phyloP scores from a whole-genome alignment of 2,113 vertebrate species.

The Prinia subflava region DNA sequence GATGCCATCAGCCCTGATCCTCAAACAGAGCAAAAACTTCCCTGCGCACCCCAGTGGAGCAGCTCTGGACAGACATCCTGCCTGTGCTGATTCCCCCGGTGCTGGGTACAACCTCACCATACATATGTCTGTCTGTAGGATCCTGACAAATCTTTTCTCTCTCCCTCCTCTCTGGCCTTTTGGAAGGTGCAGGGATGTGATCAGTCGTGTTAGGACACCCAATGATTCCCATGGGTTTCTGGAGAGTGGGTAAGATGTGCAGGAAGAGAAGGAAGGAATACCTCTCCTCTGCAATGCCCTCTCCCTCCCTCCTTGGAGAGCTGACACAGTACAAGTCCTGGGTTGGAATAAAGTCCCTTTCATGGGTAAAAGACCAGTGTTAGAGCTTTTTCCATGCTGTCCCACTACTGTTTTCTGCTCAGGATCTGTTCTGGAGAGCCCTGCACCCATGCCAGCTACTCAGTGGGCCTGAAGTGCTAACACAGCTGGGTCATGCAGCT shows the following conservation, averaged over 20 bases:
- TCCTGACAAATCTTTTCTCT: not conserved
- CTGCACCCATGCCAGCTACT: not conserved
- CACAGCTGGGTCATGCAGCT: not conserved
- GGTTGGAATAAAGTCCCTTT: not conserved
- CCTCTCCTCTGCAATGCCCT: not conserved
- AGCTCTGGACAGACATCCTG: slow-evolving; percentile 6
- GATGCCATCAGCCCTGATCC: slow-evolving; percentile 58
- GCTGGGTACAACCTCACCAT: not conserved
- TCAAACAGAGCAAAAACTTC: slow-evolving; percentile 72
- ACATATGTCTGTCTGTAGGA: slow-evolving; percentile 1
- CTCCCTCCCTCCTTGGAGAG: not conserved
- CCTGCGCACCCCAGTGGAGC: slow-evolving; percentile 43
- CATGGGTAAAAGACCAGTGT: no score
- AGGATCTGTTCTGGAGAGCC: not conserved
- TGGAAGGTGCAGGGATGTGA: not conserved
- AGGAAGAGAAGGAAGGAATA: not conserved
- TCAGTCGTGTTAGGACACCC: not conserved
- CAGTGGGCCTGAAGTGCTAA: not conserved
- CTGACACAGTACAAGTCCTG: not conserved
- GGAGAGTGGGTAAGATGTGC: not conserved
- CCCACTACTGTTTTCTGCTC: not conserved
- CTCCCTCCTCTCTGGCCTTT: not conserved
- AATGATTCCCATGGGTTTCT: accelerated
- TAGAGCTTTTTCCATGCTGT: not conserved
- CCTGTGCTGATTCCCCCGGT: not conserved